Conservation (phyloP, 2,113 vertebrate species). For the Lasiurus cinereus region DNA sequence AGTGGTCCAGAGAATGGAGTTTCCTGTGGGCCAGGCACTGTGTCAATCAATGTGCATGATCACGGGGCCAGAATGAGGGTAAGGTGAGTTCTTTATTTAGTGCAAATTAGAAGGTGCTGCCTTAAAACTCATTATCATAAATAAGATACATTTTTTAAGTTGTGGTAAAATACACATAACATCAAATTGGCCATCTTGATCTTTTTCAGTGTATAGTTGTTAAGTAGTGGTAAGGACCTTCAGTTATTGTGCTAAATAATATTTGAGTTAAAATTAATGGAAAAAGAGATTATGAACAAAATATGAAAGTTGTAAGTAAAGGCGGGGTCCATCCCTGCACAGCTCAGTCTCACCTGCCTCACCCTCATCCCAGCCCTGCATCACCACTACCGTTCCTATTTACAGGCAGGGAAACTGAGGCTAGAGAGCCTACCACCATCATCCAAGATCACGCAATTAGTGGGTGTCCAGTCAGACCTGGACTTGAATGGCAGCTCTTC, state of each 20-base stretch:
- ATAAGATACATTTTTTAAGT: neutral
- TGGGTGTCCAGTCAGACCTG: neutral
- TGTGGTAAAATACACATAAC: neutral
- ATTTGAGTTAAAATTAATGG: neutral
- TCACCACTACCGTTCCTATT: accelerated
- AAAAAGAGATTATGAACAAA: neutral
- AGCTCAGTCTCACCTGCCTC: neutral
- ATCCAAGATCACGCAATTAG: too few relatives aligned
- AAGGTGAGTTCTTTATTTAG: neutral
- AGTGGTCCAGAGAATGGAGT: neutral
- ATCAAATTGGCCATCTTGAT: neutral
- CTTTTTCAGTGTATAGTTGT: neutral
- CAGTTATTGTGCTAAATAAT: neutral
- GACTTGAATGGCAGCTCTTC: neutral
- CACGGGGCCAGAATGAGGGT: too few relatives aligned
- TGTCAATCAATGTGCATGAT: neutral
- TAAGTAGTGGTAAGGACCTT: neutral
- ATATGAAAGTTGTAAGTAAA: neutral
- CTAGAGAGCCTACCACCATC: neutral
- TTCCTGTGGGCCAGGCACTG: neutral
- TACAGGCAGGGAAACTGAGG: neutral
- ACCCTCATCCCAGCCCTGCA: accelerated
- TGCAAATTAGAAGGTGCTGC: neutral
- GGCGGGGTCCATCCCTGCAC: neutral
- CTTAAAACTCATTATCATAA: neutral